Evolutionary conservation across 37 sponge, comb jelly and placozoan species (phyloP), one percentile per base, ranked within the genome.

Genomic region (Axinella damicornis): DNA sequence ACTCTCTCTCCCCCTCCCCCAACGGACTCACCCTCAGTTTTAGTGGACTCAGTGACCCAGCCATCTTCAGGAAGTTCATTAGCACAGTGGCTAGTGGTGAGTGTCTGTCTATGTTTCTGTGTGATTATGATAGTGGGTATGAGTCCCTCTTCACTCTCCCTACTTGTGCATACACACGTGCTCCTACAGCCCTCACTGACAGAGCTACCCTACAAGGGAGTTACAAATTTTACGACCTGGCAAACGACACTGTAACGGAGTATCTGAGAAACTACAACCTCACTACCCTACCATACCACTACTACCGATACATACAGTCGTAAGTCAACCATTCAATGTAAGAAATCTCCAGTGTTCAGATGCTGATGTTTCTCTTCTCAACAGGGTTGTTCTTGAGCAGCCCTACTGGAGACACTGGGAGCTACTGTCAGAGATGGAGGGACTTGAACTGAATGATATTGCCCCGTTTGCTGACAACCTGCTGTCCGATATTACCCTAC

Each of bases 41-140:
- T 25, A 41, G 39, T 22, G 92, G 92, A 33, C 92, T 80, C 89
- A 91, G 92, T 83, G 92, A 95, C 62, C 32, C n/a, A 15, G 64
- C 53, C 1, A 74, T 83, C 33, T 53, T 83, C n/a, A 62, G 0
- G 64, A 53, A 21, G 13, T 65, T 79, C 56, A 71, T 92, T 19
- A 65, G 16, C 22, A 32, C n/a, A 1, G 40, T 83, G 0, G 5
- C 79, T 30, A 5, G 13, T 36, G 52, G 90, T 90, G 52, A 80
- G 85, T 78, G 69, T 30, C 46, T 18, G 72, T 31, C 14, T 19
- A 2, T 0, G 1, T 78, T n/a, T 14, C n/a, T 62, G 65, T 11
- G 15, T 40, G 57, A 32, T 52, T 36, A 55, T 74, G 22, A n/a
- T n/a, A n/a, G n/a, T n/a, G n/a, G 14, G 2, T 21, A n/a, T 66